These are phyloP conservation scores for Merluccius polli DNA, from an alignment of 2,797 vertebrate genomes.

Conservation along the genomic window DNA sequence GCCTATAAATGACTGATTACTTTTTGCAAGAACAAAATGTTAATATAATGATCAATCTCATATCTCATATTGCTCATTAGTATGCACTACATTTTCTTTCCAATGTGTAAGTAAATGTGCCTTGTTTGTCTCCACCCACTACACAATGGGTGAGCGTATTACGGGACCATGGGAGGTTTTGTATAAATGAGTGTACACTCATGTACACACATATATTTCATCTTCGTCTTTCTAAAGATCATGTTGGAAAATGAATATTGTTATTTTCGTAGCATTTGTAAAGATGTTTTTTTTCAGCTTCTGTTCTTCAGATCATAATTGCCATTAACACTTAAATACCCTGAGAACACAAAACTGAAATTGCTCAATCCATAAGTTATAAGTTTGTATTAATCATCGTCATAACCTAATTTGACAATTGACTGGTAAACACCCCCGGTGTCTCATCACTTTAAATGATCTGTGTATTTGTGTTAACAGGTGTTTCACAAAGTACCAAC, in stretches of 20 bases:
- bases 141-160: no score
- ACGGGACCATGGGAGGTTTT: no score
- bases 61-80: no score
- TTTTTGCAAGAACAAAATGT: no score
- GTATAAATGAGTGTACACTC: not conserved
- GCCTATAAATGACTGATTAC: not conserved
- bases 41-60: no score
- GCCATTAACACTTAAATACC: not conserved
- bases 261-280: not conserved
- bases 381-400: not conserved
- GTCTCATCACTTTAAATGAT: not conserved
- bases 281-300: not conserved
- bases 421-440: no score
- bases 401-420: no score
- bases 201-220: not conserved
- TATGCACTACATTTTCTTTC: no score
- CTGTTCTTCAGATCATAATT: not conserved
- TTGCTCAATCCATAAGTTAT: not conserved
- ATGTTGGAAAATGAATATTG: not conserved
- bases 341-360: not conserved
- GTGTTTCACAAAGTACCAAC: slow-evolving; percentile 31
- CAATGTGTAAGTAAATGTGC: no score
- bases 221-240: not conserved
- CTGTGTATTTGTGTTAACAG: slow-evolving; percentile 31
- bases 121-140: no score